Conservation (phyloP, 2,888 invertebrate genomes). For the Pemphredon lugubris region DNA sequence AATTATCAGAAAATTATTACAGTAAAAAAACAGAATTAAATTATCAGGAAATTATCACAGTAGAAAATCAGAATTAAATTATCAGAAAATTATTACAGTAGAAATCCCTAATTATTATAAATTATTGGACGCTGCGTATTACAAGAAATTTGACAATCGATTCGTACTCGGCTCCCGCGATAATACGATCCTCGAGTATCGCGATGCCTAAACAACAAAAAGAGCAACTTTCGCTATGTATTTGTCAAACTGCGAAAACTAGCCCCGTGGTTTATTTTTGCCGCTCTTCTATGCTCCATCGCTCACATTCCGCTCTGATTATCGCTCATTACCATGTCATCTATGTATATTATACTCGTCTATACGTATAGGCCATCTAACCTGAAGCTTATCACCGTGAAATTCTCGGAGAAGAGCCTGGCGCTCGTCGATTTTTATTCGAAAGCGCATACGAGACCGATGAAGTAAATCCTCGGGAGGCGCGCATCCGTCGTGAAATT, state of each 20-base stretch:
- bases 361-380: neutral
- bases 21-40: too few species aligned
- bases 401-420: neutral
- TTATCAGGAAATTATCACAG: too few species aligned
- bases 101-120: too few species aligned
- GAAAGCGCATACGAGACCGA: neutral
- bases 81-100: too few species aligned
- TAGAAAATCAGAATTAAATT: too few species aligned
- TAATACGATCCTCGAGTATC: conserved; percentile 1
- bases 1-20: too few species aligned
- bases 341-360: neutral
- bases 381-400: neutral
- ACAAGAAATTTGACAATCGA: neutral
- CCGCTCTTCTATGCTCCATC: conserved; percentile 29
- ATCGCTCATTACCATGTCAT: conserved; percentile 8
- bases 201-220: conserved; percentile 21
- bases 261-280: conserved; percentile 31
- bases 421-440: neutral
- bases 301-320: conserved; percentile 41
- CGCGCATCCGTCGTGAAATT: conserved; percentile 1
- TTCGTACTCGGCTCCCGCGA: neutral
- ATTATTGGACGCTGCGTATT: too few species aligned
- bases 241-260: conserved; percentile 49
- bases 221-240: conserved; percentile 55
- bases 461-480: neutral